Base-by-base conservation (phyloP, 2,888 invertebrate species). In the Andricus quercusramuli region DNA sequence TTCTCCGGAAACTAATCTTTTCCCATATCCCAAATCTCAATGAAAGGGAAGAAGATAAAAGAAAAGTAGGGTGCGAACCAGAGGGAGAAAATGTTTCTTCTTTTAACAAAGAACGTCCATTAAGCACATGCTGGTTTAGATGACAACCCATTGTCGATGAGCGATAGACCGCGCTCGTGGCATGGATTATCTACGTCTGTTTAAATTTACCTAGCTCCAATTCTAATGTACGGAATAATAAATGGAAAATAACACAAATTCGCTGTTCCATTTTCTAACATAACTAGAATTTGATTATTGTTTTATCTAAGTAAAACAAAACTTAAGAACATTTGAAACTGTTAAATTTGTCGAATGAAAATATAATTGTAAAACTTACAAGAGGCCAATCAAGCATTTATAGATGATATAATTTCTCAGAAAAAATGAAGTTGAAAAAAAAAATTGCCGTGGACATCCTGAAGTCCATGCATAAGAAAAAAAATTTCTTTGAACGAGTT, bases 81-180 rank as follows among this genome's bases (percentile, higher is more conserved):
- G 47, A 56, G 70, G 70, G 51, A 70, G 70, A 70, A 70, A 41
- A 47, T 22, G 44, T 68, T 44, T 25, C 51, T 47, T 70, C 47
- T 70, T 70, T 29, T 51, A 70, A 70, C 70, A 70, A 70, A 70
- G 70, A 70, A 29, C 51, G 32, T 47, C 51, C 70, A 51, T 51
- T 70, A 70, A 70, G 51, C 70, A 56, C 32, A 70, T 70, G 70
- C 51, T 70, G 32, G 70, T 70, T 70, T 70, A 70, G 51, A 47
- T 70, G 70, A 70, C 70, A 70, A 32, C 32, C 70, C 51, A 70
- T 70, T 70, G 70, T 70, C 51, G 51, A 51, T 70, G 70, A 70
- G 32, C 51, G 70, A 70, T 70, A 70, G 51, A 70, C 47, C 44
- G 70, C 51, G 70, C 70, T 70, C 70, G 70, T 70, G 70, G 70